Conservation (phyloP, 2,113 vertebrate species). For the Galbula dea region DNA sequence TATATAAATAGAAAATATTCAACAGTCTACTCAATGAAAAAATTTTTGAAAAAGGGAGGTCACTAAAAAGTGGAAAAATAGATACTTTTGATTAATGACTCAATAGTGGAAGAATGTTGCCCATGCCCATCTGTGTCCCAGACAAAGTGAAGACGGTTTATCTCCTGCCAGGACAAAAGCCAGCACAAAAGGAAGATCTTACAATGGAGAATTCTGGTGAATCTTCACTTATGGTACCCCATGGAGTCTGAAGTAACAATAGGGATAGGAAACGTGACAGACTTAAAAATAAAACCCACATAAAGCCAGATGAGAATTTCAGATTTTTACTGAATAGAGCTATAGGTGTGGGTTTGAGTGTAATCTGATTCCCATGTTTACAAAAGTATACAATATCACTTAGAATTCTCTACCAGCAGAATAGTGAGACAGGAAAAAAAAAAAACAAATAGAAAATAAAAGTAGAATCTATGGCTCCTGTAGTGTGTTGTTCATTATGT, state of each 20-base stretch:
- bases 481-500: not conserved
- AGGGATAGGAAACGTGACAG: constrained; percentile 1
- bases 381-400: not conserved
- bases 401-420: not conserved
- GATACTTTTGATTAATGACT: constrained; percentile 37
- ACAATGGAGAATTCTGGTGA: constrained; percentile 33
- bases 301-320: not conserved
- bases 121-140: constrained; percentile 49
- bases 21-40: not conserved
- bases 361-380: not conserved
- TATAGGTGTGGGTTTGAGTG: not conserved
- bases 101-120: constrained; percentile 5
- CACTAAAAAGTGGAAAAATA: constrained; percentile 28
- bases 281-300: not conserved
- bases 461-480: not conserved
- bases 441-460: not conserved
- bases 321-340: not conserved
- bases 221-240: not conserved
- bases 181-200: constrained; percentile 15
- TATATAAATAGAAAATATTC: constrained; percentile 20
- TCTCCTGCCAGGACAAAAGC: constrained; percentile 47
- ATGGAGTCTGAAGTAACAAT: not conserved
- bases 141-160: constrained; percentile 28
- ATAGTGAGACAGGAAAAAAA: not conserved
- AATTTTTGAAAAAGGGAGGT: not conserved